Evolutionary conservation across 1,140 invertebrate genomes (phyloP), one percentile per base, ranked within the genome.

Genomic region (Eubasilissa regina): DNA sequence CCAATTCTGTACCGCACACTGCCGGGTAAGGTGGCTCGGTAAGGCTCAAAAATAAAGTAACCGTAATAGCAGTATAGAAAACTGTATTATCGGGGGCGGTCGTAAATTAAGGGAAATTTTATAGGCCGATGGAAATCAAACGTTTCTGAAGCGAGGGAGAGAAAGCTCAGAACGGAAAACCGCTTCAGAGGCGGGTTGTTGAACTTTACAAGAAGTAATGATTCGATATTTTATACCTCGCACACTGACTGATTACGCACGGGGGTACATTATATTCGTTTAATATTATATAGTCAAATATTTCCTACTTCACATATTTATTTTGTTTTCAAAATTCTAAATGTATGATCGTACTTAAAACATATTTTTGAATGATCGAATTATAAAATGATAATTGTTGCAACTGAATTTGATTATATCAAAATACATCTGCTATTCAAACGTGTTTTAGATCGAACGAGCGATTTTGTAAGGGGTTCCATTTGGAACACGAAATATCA

Each of bases 111-210:
- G 47, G 68, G 68, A 55, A 73, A 73, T 55, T 73, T 73, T 73
- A 73, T 73, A 73, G 68, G 68, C 48, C 68, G 48, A 73, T 73
- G 47, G 51, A 73, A 73, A 73, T 73, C 68, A 73, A 21, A 35
- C 19, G 21, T 11, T 19, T n/a, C 1, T 12, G 19, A 21, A 45
- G 64, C 15, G 15, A 48, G 21, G 21, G 15, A 21, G 55, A 58
- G 21, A 58, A 21, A 21, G 55, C 60, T 35, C 25, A 25, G 19
- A 64, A 64, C 19, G 60, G 68, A 25, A 35, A 55, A 21, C 47
- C 21, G 12, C 21, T 53, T 9, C 48, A 13, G 15, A 25, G 47
- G 43, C 44, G 47, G 68, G 68, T 73, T 73, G 51, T 73, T 73
- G 68, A 73, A 73, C 68, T 13, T 68, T n/a, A 4, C 55, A 15